These are phyloP conservation scores for Leptinotarsa lineolata DNA, from an alignment of 1,140 invertebrate species.

Conservation along the genomic window DNA sequence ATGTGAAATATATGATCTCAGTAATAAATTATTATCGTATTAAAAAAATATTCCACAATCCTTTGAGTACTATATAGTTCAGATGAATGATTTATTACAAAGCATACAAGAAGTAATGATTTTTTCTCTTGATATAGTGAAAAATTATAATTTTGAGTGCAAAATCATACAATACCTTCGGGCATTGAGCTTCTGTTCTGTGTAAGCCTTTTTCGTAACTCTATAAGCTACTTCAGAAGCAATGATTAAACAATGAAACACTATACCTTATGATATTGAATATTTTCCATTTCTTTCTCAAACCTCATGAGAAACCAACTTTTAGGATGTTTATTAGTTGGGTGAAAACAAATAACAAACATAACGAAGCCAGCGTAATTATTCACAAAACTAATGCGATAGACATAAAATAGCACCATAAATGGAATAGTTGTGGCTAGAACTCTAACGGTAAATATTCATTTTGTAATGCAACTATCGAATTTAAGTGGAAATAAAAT, in stretches of 20 bases:
- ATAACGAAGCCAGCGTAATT: background rate
- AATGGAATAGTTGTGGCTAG: conserved; percentile 26
- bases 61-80: too few species aligned
- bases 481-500: conserved; percentile 20
- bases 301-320: too few species aligned
- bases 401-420: background rate
- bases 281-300: background rate
- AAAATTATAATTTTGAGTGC: background rate
- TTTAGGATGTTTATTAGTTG: too few species aligned
- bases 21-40: too few species aligned
- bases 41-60: too few species aligned
- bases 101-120: too few species aligned
- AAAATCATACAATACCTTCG: background rate
- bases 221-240: background rate
- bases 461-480: conserved; percentile 23
- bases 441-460: conserved; percentile 21
- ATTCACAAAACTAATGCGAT: background rate
- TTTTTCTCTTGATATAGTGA: too few species aligned
- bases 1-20: too few species aligned
- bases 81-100: too few species aligned
- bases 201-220: background rate
- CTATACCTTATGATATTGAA: background rate
- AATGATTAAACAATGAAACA: background rate
- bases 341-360: background rate
- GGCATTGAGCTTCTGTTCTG: background rate